A percentile compares a stretch with the other conserved stretches of the same genome.
Evolutionary conservation across 2,113 vertebrate genomes (phyloP).

Genomic region (Haplochromis burtoni): DNA sequence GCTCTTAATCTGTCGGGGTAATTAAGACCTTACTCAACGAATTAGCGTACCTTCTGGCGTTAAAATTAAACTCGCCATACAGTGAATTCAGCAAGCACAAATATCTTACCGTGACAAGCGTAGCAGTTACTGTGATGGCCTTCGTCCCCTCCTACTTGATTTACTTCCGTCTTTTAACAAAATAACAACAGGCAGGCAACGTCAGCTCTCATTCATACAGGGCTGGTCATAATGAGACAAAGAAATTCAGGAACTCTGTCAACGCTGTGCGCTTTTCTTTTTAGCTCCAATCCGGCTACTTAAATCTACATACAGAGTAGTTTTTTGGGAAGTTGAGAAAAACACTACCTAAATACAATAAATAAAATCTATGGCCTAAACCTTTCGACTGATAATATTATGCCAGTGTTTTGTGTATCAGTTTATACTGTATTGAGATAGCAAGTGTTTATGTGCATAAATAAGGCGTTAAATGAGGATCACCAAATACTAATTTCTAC

Average conservation of each 20-base stretch:
- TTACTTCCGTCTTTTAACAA: conserved; percentile 64
- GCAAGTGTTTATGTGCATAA: background rate
- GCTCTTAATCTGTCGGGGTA: conserved; percentile 63
- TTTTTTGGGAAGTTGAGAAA: background rate
- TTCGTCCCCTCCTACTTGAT: conserved; percentile 60
- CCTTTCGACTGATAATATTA: background rate
- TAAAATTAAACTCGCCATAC: conserved; percentile 7
- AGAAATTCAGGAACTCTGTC: background rate
- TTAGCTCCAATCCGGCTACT: background rate
- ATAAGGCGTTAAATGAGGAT: background rate
- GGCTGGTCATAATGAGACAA: background rate
- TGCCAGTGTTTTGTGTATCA: background rate
- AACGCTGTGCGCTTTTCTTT: background rate
- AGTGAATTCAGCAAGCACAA: conserved; percentile 13
- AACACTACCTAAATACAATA: background rate
- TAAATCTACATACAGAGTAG: background rate
- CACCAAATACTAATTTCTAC: background rate
- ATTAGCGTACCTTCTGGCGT: conserved; percentile 39
- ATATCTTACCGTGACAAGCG: conserved; percentile 56
- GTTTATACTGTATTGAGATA: background rate
- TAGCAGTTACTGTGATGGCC: conserved; percentile 46
- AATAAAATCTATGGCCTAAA: background rate
- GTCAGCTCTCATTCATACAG: conserved; percentile 17
- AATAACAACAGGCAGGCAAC: background rate
- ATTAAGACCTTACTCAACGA: conserved; percentile 23